Conservation (phyloP, 2,888 invertebrate species). For the Sarcophaga subvicina region DNA sequence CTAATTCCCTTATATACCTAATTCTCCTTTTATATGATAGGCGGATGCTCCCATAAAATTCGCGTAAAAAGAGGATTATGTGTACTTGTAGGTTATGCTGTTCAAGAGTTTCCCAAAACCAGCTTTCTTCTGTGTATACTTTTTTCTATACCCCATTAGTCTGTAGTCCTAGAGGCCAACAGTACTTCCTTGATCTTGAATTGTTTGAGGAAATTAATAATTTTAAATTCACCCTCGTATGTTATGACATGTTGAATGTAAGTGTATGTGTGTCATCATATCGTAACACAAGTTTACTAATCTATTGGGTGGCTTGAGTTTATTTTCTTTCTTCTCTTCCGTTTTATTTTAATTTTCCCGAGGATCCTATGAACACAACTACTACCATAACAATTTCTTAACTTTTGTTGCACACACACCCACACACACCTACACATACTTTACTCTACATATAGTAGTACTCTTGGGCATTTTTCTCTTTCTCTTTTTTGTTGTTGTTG, state of each 20-base stretch:
- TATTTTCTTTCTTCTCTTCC: slow-evolving; percentile 51
- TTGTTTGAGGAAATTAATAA: neutral
- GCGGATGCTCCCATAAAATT: no score
- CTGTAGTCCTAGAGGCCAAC: no score
- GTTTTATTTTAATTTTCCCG: slow-evolving; percentile 38
- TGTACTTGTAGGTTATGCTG: no score
- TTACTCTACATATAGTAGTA: neutral
- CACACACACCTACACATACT: slow-evolving; percentile 1
- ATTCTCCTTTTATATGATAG: no score
- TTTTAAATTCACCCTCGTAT: neutral
- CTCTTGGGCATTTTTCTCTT: no score
- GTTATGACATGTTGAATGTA: neutral
- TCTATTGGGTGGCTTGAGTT: slow-evolving; percentile 62
- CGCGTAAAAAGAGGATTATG: no score
- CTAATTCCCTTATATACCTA: no score
- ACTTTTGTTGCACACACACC: neutral
- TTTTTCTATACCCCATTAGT: no score
- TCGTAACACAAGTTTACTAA: slow-evolving; percentile 54
- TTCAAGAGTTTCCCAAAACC: no score
- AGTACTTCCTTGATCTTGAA: no score
- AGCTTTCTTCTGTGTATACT: no score
- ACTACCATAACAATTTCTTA: slow-evolving; percentile 20
- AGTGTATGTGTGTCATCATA: slow-evolving; percentile 28
- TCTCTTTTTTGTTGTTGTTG: no score
- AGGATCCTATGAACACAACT: neutral